Evolutionary conservation across 2,888 invertebrate species (phyloP), one percentile per base, ranked within the genome.

Genomic region (Pachliopta kotzebuea): DNA sequence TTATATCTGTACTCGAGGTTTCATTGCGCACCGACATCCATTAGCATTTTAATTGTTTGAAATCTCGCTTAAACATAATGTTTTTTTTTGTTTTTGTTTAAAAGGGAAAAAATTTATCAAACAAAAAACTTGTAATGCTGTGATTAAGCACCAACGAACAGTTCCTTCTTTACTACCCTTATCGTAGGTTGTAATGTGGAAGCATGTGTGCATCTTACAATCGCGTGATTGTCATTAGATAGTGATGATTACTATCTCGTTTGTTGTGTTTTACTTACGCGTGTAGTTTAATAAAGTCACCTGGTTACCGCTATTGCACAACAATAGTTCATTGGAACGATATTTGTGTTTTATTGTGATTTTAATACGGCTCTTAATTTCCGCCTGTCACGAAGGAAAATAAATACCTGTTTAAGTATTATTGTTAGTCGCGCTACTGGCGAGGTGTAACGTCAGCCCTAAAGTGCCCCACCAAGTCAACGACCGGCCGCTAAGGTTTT

Each of bases 391-490:
- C 69, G 72, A 69, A 75, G 72, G 72, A 78, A 78, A 78, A 79
- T 76, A 77, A 80, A 78, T 72, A 77, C 74, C 75, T 73, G 72
- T 67, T 70, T 74, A 70, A 68, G 72, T 70, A 75, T 77, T 78
- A 77, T 77, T 75, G 76, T 77, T 76, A 77, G 76, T 74, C 77
- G 75, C 76, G 76, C 73, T 77, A 76, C 79, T 81, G 78, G 74
- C 81, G 79, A 77, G 78, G 83, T 86, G 82, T 83, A 82, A 86
- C 83, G 82, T 77, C 81, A 83, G 86, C 90, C 90, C 89, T 90
- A 86, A 88, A 88, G 88, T 86, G 88, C 89, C 90, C 79, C 90
- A 79, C 79, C 76, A 81, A 83, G 90, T 89, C 89, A 85, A 81
- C 82, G 90, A 88, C 89, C 90, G 84, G 74, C 80, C 77, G 80